These are phyloP conservation scores for Marcusenius ussheri DNA, from an alignment of 2,113 vertebrate species.

Conservation along the genomic window DNA sequence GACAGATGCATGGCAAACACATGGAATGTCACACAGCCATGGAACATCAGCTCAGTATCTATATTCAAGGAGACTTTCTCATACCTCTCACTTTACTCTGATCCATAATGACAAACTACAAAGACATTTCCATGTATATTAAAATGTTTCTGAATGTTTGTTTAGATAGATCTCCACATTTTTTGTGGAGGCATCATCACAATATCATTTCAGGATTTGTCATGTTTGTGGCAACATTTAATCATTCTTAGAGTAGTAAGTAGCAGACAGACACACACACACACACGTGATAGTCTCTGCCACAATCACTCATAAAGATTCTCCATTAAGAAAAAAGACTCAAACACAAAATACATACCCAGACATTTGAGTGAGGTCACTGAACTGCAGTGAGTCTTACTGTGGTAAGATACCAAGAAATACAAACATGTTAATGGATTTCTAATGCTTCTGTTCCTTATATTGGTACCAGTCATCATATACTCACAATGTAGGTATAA, in stretches of 20 bases:
- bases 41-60: neutral
- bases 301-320: neutral
- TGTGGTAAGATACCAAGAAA: constrained; percentile 29
- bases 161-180: neutral
- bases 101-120: neutral
- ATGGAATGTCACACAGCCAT: neutral
- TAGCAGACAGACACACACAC: neutral
- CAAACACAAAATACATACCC: constrained; percentile 44
- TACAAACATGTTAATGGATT: neutral
- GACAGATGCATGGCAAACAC: neutral
- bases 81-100: neutral
- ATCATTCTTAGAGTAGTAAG: neutral
- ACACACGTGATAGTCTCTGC: neutral
- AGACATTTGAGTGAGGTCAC: constrained; percentile 59
- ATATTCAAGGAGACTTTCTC: neutral
- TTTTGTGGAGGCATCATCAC: neutral
- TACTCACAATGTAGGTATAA: neutral
- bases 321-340: neutral
- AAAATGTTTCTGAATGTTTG: neutral
- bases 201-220: neutral
- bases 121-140: neutral
- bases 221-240: neutral
- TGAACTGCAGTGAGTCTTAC: constrained; percentile 55
- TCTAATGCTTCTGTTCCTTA: neutral
- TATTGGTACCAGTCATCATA: neutral